phyloP scores from a whole-genome alignment of 2,888 invertebrate species.

The Physocephala rufipes region DNA sequence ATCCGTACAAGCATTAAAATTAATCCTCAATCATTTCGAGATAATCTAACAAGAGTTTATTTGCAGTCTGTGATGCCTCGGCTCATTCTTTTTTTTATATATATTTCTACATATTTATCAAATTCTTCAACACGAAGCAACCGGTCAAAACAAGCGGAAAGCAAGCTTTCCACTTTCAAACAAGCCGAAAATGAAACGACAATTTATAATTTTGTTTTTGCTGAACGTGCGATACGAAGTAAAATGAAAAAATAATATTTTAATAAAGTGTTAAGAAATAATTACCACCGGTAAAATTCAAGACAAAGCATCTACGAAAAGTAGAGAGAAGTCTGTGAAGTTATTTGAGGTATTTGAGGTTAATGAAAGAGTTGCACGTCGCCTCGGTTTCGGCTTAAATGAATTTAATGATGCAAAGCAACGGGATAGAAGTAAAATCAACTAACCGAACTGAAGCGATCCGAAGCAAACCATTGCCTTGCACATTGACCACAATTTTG shows the following conservation, averaged over 20 bases:
- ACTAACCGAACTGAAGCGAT: not conserved
- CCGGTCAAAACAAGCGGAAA: too few relatives aligned
- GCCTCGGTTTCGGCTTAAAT: not conserved
- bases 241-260: not conserved
- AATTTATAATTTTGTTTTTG: too few relatives aligned
- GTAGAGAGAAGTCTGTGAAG: not conserved
- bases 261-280: conserved; percentile 18
- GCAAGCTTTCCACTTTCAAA: too few relatives aligned
- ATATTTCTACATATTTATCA: not conserved
- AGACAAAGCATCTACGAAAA: not conserved
- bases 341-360: conserved; percentile 5
- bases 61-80: not conserved
- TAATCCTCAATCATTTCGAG: not conserved
- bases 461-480: too few relatives aligned
- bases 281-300: conserved; percentile 9
- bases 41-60: too few relatives aligned
- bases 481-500: conserved; percentile 3
- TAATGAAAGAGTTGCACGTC: not conserved
- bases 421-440: too few relatives aligned
- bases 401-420: conserved; percentile 7
- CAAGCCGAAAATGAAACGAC: too few relatives aligned
- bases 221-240: not conserved
- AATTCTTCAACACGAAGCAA: not conserved
- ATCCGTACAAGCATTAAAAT: too few relatives aligned
- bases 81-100: not conserved